These are phyloP conservation scores for Sebastiscus albofasciatus DNA, from an alignment of 2,797 vertebrate genomes.

Conservation along the genomic window DNA sequence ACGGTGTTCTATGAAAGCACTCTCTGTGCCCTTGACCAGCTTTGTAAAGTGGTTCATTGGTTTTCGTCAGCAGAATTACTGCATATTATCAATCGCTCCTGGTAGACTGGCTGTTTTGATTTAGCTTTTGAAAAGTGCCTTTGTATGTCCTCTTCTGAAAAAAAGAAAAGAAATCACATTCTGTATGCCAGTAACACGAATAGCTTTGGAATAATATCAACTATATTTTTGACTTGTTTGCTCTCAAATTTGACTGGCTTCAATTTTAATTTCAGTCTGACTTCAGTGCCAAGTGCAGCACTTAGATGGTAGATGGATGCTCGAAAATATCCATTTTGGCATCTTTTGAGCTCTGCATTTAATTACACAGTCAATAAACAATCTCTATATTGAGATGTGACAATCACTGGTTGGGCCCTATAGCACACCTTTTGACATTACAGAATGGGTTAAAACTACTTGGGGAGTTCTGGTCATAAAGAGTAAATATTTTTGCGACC, in stretches of 20 bases:
- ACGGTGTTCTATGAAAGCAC: not conserved
- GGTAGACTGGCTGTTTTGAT: not conserved
- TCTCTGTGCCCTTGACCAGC: not conserved
- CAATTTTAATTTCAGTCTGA: not conserved
- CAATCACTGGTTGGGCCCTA: not conserved
- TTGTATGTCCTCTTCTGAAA: not conserved
- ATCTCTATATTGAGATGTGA: not conserved
- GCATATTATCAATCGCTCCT: slow-evolving; percentile 11
- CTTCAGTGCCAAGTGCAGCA: not conserved
- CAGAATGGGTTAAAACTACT: not conserved
- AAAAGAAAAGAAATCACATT: not conserved
- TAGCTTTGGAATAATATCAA: not conserved
- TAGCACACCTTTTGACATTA: not conserved
- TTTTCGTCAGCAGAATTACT: slow-evolving; percentile 1
- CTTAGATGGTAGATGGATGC: not conserved
- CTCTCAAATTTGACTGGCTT: not conserved
- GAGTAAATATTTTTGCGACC: not conserved
- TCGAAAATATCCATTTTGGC: not conserved
- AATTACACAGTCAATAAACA: not conserved
- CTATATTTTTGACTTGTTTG: slow-evolving; percentile 1
- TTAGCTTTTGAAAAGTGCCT: not conserved
- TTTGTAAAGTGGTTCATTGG: not conserved
- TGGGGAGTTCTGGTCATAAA: not conserved
- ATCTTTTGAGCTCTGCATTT: not conserved
- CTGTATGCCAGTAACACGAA: not conserved